Percentiles rank a stretch among this genome's conserved stretches.
Conservation (phyloP, 2,888 invertebrate genomes). For the Caenorhabditis wallacei region DNA sequence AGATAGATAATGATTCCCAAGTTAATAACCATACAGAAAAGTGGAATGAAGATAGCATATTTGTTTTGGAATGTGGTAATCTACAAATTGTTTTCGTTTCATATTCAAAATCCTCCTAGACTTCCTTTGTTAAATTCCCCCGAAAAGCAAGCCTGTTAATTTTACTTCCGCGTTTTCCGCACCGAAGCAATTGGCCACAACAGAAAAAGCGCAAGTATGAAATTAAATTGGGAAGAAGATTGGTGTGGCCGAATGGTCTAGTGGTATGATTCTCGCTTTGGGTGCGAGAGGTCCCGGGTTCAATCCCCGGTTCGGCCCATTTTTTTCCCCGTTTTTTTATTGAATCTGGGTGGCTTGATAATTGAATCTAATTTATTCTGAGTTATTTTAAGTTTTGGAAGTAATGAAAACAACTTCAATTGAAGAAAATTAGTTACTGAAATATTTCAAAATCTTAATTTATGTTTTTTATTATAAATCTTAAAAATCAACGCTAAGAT, state of each 20-base stretch:
- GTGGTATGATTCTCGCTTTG: conserved; percentile 83
- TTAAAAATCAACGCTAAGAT: too few relatives aligned
- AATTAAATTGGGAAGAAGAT: background rate
- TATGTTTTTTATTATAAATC: too few relatives aligned
- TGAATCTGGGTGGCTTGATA: background rate
- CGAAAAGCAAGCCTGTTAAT: too few relatives aligned
- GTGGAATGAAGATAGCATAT: conserved; percentile 22
- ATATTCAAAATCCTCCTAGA: too few relatives aligned
- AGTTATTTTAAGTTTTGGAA: too few relatives aligned
- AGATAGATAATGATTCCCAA: conserved; percentile 15
- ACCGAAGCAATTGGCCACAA: too few relatives aligned
- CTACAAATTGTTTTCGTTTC: conserved; percentile 6
- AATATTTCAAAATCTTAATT: too few relatives aligned
- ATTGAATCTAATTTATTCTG: too few relatives aligned
- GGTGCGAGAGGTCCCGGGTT: conserved; percentile 83
- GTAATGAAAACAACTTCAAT: too few relatives aligned
- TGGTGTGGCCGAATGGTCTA: conserved; percentile 78
- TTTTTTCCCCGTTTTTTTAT: conserved; percentile 18
- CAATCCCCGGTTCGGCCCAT: conserved; percentile 80
- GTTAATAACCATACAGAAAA: conserved; percentile 27
- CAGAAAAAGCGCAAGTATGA: background rate
- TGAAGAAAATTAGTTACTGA: too few relatives aligned
- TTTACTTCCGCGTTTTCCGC: background rate
- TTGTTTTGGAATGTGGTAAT: conserved; percentile 32
- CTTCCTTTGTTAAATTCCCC: too few relatives aligned